Evolutionary conservation across 2,888 invertebrate species (phyloP), one percentile per base, ranked within the genome.

Genomic region (Andrena fulva): DNA sequence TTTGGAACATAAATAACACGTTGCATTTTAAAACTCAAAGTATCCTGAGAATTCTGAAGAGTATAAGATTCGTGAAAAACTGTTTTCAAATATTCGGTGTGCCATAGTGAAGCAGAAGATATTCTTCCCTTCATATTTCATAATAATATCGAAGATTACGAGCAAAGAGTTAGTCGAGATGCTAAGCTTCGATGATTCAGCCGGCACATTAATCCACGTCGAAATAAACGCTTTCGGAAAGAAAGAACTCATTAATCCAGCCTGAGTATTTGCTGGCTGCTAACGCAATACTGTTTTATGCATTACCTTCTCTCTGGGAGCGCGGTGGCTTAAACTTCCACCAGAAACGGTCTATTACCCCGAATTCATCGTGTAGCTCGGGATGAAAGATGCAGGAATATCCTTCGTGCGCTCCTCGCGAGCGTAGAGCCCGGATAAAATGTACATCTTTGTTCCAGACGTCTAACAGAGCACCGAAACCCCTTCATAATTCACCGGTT

Each of bases 311-410:
- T 20, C 56, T 27, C 27, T 24, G 24, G 56, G 5, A 59, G 35
- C 27, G 27, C 0, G 27, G 29, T 12, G 66, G 52, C 67, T 73
- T 35, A 73, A 74, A 71, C 54, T 35, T 62, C 35, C 72, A 16
- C 35, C 24, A 16, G 29, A 5, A 42, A 42, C 60, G 60, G 62
- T 71, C 69, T 71, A 63, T 62, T 54, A 52, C 31, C 35, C 72
- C 6, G 50, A 54, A 74, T 74, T 78, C 67, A 52, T 62, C 20
- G 62, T 12, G 48, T 10, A 42, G 54, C 62, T 8, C 35, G 10
- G 29, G 74, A 85, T 84, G 60, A 85, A 85, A 85, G 85, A 85
- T 80, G 59, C 77, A 73, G 56, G 68, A 70, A 64, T 63, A 35
- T 33, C 68, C 54, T 59, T 59, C 64, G 59, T 56, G 79, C 84